Percentiles rank a stretch among this genome's conserved stretches.
These are phyloP conservation scores for Allygus modestus DNA, from an alignment of 2,888 invertebrate species.

Conservation along the genomic window DNA sequence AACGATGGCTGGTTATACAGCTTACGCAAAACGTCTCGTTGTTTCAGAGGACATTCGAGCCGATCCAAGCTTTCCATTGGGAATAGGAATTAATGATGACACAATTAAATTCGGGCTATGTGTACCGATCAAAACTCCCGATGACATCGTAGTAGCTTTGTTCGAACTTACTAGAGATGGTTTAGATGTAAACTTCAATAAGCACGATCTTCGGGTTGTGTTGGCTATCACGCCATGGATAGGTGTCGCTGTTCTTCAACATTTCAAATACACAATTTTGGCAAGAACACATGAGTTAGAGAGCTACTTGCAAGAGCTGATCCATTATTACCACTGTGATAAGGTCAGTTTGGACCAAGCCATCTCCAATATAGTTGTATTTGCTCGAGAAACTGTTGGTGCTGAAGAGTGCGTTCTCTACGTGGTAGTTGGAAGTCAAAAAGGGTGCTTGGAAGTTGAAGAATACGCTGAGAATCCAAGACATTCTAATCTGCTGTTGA, in stretches of 20 bases:
- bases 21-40: background rate
- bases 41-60: background rate
- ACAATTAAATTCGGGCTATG: background rate
- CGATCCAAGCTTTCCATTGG: background rate
- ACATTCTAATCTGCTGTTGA: background rate
- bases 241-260: constrained; percentile 14
- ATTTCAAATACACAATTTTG: background rate
- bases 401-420: constrained; percentile 18
- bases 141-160: constrained; percentile 1
- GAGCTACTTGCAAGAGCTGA: background rate
- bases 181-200: background rate
- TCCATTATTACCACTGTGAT: background rate
- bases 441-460: background rate
- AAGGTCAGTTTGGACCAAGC: background rate
- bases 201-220: background rate
- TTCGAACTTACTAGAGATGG: constrained; percentile 11
- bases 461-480: background rate
- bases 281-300: background rate
- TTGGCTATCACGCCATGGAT: constrained; percentile 5
- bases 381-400: constrained; percentile 24
- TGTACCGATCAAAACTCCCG: constrained; percentile 32
- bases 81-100: background rate
- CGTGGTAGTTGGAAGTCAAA: background rate
- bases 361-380: background rate
- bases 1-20: constrained; percentile 13